Evolutionary conservation across 2,888 invertebrate species (phyloP).

Genomic region (Adineta ricciae): DNA sequence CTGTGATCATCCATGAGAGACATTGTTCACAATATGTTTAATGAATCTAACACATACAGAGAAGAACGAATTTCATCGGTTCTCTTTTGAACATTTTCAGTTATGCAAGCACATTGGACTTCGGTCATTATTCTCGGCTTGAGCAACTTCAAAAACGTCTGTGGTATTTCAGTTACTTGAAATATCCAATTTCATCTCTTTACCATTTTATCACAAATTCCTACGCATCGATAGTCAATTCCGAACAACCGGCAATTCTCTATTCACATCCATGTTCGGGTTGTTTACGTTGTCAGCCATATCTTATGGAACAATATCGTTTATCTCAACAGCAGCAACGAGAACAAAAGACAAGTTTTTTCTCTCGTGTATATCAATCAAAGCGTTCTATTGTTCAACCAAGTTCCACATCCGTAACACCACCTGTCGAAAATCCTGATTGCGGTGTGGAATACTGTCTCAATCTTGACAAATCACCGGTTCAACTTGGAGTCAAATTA

Average conservation of each 20-base stretch:
- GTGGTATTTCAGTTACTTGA: slow-evolving; percentile 16
- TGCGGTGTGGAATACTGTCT: slow-evolving; percentile 15
- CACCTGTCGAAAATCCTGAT: not conserved
- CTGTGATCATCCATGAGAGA: too few relatives aligned
- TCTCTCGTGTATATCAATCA: slow-evolving; percentile 8
- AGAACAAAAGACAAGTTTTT: not conserved
- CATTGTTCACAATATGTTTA: not conserved
- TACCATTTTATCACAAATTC: not conserved
- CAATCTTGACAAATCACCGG: not conserved
- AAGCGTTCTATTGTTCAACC: not conserved
- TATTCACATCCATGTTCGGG: slow-evolving; percentile 13
- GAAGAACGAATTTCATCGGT: too few relatives aligned
- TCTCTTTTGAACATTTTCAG: not conserved
- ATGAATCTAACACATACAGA: not conserved
- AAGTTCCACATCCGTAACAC: too few relatives aligned
- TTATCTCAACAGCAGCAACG: not conserved
- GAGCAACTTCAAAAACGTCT: slow-evolving; percentile 7
- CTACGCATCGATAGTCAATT: not conserved
- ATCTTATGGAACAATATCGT: not conserved
- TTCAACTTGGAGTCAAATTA: not conserved
- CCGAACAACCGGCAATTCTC: not conserved
- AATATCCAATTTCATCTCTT: not conserved
- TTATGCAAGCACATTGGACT: not conserved
- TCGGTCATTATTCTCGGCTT: not conserved
- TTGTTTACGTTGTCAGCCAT: slow-evolving; percentile 7